A percentile compares a stretch with the other conserved stretches of the same genome.
These are phyloP conservation scores for Acromyrmex heyeri DNA, from an alignment of 1,140 invertebrate species.

Conservation along the genomic window DNA sequence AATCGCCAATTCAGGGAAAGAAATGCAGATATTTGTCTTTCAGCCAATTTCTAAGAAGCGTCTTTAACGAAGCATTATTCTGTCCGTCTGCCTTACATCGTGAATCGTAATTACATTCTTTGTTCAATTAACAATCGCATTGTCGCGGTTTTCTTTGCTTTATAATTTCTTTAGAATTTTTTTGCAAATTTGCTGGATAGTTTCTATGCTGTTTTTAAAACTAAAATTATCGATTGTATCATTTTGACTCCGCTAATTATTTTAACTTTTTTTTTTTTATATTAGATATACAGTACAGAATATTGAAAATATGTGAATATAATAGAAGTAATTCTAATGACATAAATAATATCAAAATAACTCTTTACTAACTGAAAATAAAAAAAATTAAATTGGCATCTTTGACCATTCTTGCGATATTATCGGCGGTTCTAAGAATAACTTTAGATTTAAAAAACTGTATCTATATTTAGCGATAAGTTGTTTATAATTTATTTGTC, in stretches of 20 bases:
- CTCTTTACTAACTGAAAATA: too few species aligned
- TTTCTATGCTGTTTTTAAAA: neutral
- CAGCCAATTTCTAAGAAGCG: constrained; percentile 21
- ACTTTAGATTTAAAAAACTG: neutral
- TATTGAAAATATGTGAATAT: too few species aligned
- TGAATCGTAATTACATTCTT: constrained; percentile 10
- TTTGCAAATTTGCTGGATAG: neutral
- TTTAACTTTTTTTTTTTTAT: too few species aligned
- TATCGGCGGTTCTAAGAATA: too few species aligned
- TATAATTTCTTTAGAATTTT: neutral
- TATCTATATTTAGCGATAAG: neutral
- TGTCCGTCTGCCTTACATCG: neutral
- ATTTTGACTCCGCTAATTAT: too few species aligned
- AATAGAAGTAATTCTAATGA: too few species aligned
- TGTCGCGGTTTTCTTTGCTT: neutral
- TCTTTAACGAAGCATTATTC: constrained; percentile 25
- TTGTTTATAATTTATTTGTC: neutral
- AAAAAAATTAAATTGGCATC: too few species aligned
- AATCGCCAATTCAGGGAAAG: constrained; percentile 1
- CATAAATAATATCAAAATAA: too few species aligned
- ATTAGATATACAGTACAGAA: too few species aligned
- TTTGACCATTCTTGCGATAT: too few species aligned
- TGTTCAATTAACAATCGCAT: neutral
- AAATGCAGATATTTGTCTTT: constrained; percentile 1
- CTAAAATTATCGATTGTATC: too few species aligned